Evolutionary conservation across 2,888 invertebrate species (phyloP).

Genomic region (Scaptomyza flava): DNA sequence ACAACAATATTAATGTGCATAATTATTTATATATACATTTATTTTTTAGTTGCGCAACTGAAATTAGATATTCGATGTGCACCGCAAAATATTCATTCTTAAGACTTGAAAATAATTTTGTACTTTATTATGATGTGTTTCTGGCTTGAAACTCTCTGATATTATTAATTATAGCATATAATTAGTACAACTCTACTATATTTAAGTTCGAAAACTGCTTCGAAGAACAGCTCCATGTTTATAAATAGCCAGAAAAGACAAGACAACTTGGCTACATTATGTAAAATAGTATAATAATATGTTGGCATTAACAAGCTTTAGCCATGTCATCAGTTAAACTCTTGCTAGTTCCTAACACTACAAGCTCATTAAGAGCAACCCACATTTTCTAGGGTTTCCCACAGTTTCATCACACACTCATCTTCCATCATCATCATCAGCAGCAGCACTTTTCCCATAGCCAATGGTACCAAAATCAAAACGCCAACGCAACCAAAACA

Average conservation of each 20-base stretch:
- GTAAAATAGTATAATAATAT: neutral
- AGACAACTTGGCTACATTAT: neutral
- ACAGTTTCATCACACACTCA: slow-evolving; percentile 58
- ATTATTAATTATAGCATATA: no score
- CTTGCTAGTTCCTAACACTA: slow-evolving; percentile 34
- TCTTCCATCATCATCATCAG: slow-evolving; percentile 26
- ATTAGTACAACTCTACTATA: no score
- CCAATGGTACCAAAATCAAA: slow-evolving; percentile 48
- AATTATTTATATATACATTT: neutral
- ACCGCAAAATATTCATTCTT: no score
- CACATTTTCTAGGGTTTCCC: slow-evolving; percentile 74
- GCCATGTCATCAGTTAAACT: slow-evolving; percentile 12
- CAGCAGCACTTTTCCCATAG: slow-evolving; percentile 70
- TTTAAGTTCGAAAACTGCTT: no score
- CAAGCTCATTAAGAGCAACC: slow-evolving; percentile 75
- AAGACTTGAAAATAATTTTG: no score
- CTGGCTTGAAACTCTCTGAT: no score
- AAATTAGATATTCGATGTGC: slow-evolving; percentile 4
- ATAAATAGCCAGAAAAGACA: neutral
- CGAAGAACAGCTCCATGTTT: neutral
- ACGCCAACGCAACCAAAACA: slow-evolving; percentile 66
- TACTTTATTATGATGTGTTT: no score
- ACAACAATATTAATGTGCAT: slow-evolving; percentile 8
- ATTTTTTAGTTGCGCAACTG: slow-evolving; percentile 1
- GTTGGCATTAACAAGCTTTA: slow-evolving; percentile 17